Evolutionary conservation across 2,797 vertebrate genomes (phyloP), one percentile per base, ranked within the genome.

Genomic region (Pseudomugil tenellus): DNA sequence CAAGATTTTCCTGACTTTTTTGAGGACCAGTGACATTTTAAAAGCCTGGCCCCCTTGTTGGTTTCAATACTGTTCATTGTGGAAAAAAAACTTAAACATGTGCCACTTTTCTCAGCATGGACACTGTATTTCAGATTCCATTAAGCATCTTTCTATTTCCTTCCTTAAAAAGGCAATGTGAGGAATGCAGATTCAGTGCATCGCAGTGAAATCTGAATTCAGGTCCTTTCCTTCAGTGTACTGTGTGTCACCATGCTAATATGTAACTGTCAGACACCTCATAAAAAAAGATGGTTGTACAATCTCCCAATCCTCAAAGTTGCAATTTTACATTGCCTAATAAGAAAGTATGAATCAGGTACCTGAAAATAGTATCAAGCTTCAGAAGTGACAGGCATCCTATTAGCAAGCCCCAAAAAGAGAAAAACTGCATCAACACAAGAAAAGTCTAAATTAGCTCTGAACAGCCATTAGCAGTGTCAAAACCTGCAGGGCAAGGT

Each of bases 1-100:
- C 85, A 72, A 86, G 70, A 88, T 83, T 89, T 84, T 80, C 82
- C 79, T 82, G 85, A 89, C 73, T 80, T 88, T 77, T 73, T 70
- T 46, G 12, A 67, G 76, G 78, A 79, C 46, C 57, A 9, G 81
- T 87, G 84, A 88, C 83, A 88, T 86, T 87, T 88, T 90, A 89
- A 90, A 91, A 92, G 86, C 86, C 35, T 70, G 4, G 61, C 28
- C 58, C 63, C 61, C 28, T 25, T 17, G 43, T 69, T 57, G 31
- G 66, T 57, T 62, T 64, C 62, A 23, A 32, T 11, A 4, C 67
- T 48, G 25, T 62, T 77, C 19, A 43, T 65, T 60, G 54, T 67
- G 32, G 49, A 31, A 29, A 32, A 51, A 67, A 25, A 32, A 31
- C n/a, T 57, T 35, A 74, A 69, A 76, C 32, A 71, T 1, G 35